Evolutionary conservation across 2,888 invertebrate genomes (phyloP).

Genomic region (Liodrosophila aerea): DNA sequence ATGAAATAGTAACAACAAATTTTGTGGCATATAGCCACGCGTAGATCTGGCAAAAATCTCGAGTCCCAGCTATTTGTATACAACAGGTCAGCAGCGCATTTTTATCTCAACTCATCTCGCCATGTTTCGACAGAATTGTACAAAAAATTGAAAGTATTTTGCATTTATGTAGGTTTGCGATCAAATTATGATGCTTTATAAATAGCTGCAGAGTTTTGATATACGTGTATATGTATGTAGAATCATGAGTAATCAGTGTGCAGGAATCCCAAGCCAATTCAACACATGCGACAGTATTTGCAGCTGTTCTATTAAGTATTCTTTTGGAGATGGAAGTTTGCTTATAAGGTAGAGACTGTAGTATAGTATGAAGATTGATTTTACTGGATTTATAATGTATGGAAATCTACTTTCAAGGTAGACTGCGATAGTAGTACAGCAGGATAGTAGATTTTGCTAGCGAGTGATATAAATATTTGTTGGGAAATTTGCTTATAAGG

Average conservation of each 20-base stretch:
- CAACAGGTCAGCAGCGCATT: constrained; percentile 19
- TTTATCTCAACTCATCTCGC: constrained; percentile 7
- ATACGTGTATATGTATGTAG: background rate
- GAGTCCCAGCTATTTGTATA: constrained; percentile 10
- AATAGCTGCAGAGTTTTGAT: constrained; percentile 13
- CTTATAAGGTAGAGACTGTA: too few relatives aligned
- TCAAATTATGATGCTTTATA: constrained; percentile 13
- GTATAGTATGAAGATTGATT: too few relatives aligned
- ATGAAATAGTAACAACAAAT: constrained; percentile 43
- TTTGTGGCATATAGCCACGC: constrained; percentile 27
- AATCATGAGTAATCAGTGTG: background rate
- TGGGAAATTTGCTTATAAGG: too few relatives aligned
- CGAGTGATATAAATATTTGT: too few relatives aligned
- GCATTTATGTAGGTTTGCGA: background rate
- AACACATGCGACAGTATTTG: too few relatives aligned
- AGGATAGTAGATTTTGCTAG: too few relatives aligned
- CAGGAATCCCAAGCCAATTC: background rate
- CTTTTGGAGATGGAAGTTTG: too few relatives aligned
- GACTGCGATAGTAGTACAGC: too few relatives aligned
- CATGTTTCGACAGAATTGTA: constrained; percentile 18
- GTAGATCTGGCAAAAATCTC: constrained; percentile 45
- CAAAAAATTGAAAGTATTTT: constrained; percentile 25
- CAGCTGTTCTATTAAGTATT: too few relatives aligned
- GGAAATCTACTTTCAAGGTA: too few relatives aligned
- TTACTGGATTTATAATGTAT: too few relatives aligned